Percentiles rank a stretch among this genome's conserved stretches.
Conservation (phyloP, 1,140 invertebrate species). For the Trachymyrmex septentrionalis region DNA sequence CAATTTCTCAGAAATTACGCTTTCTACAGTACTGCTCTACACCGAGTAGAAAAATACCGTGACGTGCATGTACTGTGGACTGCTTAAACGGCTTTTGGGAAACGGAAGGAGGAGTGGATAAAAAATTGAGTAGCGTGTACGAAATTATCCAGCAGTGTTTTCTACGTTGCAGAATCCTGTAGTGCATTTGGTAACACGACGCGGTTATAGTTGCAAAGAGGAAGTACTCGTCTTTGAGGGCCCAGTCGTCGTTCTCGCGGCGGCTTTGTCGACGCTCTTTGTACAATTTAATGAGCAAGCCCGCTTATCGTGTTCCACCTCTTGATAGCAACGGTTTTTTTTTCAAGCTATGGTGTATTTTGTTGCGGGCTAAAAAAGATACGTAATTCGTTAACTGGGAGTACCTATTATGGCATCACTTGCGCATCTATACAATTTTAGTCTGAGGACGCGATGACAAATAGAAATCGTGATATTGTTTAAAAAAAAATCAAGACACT, state of each 20-base stretch:
- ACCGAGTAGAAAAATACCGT: background rate
- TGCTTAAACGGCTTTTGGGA: constrained; percentile 7
- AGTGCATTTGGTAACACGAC: constrained; percentile 33
- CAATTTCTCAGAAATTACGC: background rate
- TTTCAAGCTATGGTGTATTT: background rate
- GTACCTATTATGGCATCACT: background rate
- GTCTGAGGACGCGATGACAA: background rate
- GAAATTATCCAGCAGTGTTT: constrained; percentile 15
- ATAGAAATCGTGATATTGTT: background rate
- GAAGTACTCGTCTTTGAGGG: constrained; percentile 46
- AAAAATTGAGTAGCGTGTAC: constrained; percentile 32
- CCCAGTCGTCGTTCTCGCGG: constrained; percentile 30
- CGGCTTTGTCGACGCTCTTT: constrained; percentile 56
- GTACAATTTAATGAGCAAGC: constrained; percentile 49
- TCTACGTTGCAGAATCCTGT: constrained; percentile 35
- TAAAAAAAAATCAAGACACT: background rate
- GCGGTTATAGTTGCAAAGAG: constrained; percentile 58
- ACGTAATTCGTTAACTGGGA: constrained; percentile 26
- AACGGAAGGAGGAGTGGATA: no score
- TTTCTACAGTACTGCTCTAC: background rate
- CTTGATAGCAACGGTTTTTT: constrained; percentile 35
- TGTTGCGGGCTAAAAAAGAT: constrained; percentile 10
- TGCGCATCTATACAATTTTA: background rate
- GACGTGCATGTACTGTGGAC: background rate
- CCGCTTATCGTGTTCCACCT: constrained; percentile 42